Conservation (phyloP, 2,797 vertebrate genomes). For the Scleropages formosus region DNA sequence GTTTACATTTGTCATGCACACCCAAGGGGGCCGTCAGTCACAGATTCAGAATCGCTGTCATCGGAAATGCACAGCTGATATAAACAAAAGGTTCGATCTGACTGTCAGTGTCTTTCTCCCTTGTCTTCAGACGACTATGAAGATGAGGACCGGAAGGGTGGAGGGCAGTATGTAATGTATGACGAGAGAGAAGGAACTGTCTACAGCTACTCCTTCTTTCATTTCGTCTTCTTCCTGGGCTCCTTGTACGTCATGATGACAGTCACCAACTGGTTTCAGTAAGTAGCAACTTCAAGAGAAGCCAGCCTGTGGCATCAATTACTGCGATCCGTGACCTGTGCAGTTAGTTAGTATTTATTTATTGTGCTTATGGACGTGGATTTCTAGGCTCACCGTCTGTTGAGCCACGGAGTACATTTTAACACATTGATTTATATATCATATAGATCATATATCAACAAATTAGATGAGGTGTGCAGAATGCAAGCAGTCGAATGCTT, state of each 20-base stretch:
- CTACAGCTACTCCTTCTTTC: conserved; percentile 90
- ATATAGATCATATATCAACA: no score
- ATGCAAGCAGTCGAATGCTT: background rate
- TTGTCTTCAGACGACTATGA: conserved; percentile 66
- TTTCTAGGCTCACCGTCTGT: background rate
- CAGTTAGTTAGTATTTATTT: background rate
- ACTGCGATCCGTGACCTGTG: no score
- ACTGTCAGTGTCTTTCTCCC: background rate
- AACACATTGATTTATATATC: no score
- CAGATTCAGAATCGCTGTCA: background rate
- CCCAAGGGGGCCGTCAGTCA: no score
- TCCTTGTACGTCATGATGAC: conserved; percentile 99
- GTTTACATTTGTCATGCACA: no score
- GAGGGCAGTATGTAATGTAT: conserved; percentile 82
- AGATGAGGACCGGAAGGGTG: conserved; percentile 61
- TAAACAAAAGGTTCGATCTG: no score
- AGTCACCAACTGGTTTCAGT: conserved; percentile 98
- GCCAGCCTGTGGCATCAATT: no score
- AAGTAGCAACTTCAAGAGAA: conserved; percentile 68
- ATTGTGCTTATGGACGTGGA: background rate
- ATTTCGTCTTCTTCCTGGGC: conserved; percentile 92
- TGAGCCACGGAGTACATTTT: background rate
- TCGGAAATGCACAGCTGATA: no score
- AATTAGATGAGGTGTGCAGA: no score
- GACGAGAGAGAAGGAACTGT: conserved; percentile 83